Percentiles rank a stretch among this genome's conserved stretches.
phyloP scores from a whole-genome alignment of 2,113 vertebrate species.

The Amazona guildingii region DNA sequence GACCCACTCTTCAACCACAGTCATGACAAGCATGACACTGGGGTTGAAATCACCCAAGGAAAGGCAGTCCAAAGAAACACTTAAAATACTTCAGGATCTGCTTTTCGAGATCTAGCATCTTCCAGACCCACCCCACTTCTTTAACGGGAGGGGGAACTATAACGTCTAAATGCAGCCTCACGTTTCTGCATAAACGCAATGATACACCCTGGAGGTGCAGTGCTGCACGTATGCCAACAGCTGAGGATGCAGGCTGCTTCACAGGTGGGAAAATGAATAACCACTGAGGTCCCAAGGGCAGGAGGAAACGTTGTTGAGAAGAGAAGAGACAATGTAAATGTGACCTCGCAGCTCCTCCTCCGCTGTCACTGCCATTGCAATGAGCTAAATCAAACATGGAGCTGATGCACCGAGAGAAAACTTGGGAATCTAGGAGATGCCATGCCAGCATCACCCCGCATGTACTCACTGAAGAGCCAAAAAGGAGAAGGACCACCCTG shows the following conservation, averaged over 20 bases:
- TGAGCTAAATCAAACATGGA: background rate
- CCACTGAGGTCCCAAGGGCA: background rate
- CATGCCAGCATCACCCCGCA: accelerated
- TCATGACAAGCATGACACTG: accelerated
- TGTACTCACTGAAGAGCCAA: background rate
- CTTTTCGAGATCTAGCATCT: background rate
- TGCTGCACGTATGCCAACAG: accelerated
- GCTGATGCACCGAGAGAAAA: background rate
- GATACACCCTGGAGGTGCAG: background rate
- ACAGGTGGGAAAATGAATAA: background rate
- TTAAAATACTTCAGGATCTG: background rate
- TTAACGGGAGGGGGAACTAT: background rate
- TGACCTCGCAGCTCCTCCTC: background rate
- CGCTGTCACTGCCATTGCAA: background rate
- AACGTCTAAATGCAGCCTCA: background rate
- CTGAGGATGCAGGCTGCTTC: background rate
- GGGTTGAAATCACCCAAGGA: background rate
- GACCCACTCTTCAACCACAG: background rate
- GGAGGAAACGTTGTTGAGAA: background rate
- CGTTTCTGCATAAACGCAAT: background rate
- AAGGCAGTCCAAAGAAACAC: background rate
- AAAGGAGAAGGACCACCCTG: background rate
- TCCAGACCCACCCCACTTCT: background rate
- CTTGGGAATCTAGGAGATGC: background rate
- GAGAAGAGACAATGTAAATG: background rate